Conservation (phyloP, 2,113 vertebrate species). For the Ammodytes marinus region DNA sequence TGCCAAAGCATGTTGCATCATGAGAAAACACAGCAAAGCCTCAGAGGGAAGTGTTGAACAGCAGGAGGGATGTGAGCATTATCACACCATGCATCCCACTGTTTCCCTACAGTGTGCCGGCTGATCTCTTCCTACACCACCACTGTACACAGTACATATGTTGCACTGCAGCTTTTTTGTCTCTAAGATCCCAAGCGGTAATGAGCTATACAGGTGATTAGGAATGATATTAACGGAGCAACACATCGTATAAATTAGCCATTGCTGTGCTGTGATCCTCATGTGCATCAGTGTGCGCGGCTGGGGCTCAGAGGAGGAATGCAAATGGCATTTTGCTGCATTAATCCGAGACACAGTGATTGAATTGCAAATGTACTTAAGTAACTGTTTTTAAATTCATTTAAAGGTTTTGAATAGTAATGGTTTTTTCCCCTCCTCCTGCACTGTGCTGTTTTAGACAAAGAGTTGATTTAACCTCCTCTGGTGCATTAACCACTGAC, state of each 20-base stretch:
- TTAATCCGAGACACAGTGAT: conserved; percentile 72
- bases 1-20: conserved; percentile 76
- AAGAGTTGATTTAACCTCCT: conserved; percentile 50
- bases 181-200: conserved; percentile 23
- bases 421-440: conserved; percentile 19
- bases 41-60: conserved; percentile 64
- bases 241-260: conserved; percentile 59
- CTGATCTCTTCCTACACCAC: conserved; percentile 25
- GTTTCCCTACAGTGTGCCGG: conserved; percentile 37
- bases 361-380: conserved; percentile 81
- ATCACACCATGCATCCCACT: conserved; percentile 41
- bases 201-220: conserved; percentile 65
- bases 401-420: conserved; percentile 76
- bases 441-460: conserved; percentile 35
- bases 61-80: conserved; percentile 63
- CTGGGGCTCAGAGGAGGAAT: conserved; percentile 62
- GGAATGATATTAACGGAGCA: conserved; percentile 57
- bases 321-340: conserved; percentile 76
- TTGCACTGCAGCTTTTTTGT: conserved; percentile 10
- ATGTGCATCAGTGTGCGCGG: conserved; percentile 58
- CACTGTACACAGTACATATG: conserved; percentile 13
- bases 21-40: conserved; percentile 72
- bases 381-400: conserved; percentile 78
- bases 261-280: conserved; percentile 47
- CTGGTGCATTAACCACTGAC: conserved; percentile 41